Conservation (phyloP, 2,113 vertebrate species). For the Sander vitreus region DNA sequence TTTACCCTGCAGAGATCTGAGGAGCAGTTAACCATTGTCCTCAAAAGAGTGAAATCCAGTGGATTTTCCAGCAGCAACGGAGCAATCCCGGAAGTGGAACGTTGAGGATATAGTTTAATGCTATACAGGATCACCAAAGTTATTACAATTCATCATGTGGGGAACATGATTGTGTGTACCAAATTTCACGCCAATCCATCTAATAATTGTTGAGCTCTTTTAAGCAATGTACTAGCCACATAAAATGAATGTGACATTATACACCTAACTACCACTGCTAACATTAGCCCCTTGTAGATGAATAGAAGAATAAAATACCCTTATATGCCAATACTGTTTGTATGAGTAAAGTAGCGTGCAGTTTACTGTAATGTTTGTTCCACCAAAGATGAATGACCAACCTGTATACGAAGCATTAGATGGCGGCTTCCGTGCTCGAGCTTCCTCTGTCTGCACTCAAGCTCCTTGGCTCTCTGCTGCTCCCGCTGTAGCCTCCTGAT, state of each 20-base stretch:
- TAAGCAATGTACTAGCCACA: background rate
- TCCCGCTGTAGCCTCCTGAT: constrained; percentile 95
- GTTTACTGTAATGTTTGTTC: background rate
- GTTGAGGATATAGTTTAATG: too few relatives aligned
- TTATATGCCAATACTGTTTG: background rate
- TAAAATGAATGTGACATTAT: background rate
- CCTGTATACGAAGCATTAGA: constrained; percentile 90
- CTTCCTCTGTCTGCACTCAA: constrained; percentile 91
- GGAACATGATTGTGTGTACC: background rate
- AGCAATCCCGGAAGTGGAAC: too few relatives aligned
- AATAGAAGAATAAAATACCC: background rate
- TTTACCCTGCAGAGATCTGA: too few relatives aligned
- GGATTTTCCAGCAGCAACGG: too few relatives aligned
- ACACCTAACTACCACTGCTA: background rate
- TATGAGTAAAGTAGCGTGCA: background rate
- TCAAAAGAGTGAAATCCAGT: too few relatives aligned
- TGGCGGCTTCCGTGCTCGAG: constrained; percentile 91
- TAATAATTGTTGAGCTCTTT: background rate
- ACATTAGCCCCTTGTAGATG: background rate
- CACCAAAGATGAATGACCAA: constrained; percentile 4
- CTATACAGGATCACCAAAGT: background rate
- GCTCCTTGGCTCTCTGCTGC: constrained; percentile 92
- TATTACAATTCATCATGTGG: background rate
- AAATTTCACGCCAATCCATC: background rate
- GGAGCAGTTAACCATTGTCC: too few relatives aligned